A percentile compares a stretch with the other conserved stretches of the same genome.
phyloP scores from a whole-genome alignment of 2,113 vertebrate species.

The Platanista minor region DNA sequence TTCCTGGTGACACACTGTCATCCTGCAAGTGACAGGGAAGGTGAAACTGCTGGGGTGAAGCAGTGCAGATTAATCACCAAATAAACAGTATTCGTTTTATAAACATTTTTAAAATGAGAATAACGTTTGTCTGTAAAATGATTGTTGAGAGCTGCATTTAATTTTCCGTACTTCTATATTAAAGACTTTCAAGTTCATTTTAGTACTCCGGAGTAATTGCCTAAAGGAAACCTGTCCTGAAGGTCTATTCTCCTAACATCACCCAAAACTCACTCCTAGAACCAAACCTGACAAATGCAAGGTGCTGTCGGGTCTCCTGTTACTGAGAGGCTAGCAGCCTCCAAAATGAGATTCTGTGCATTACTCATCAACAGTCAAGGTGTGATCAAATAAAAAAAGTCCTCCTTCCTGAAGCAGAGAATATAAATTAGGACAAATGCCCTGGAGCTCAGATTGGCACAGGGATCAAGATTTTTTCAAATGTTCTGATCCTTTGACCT shows the following conservation, averaged over 20 bases:
- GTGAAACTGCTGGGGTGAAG: not conserved
- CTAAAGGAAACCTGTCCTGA: not conserved
- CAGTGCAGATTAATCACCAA: not conserved
- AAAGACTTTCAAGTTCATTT: not conserved
- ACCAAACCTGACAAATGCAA: not conserved
- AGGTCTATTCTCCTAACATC: not conserved
- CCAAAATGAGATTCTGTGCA: not conserved
- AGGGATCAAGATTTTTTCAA: conserved; percentile 39
- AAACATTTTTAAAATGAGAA: not conserved
- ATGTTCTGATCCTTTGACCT: conserved; percentile 63
- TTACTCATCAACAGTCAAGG: not conserved
- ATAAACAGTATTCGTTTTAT: not conserved
- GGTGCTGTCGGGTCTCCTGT: too few relatives aligned
- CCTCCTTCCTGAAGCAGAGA: not conserved
- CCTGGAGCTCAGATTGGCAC: not conserved
- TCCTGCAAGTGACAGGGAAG: not conserved
- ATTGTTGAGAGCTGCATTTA: not conserved
- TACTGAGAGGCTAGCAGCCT: not conserved
- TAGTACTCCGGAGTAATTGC: not conserved
- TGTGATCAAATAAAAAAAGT: not conserved
- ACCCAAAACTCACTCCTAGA: not conserved
- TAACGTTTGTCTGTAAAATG: not conserved
- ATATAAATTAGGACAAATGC: conserved; percentile 6
- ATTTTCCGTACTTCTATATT: not conserved
- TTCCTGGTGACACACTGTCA: not conserved